phyloP scores from a whole-genome alignment of 2,113 vertebrate genomes.

The Oxygymnocypris stewartii region DNA sequence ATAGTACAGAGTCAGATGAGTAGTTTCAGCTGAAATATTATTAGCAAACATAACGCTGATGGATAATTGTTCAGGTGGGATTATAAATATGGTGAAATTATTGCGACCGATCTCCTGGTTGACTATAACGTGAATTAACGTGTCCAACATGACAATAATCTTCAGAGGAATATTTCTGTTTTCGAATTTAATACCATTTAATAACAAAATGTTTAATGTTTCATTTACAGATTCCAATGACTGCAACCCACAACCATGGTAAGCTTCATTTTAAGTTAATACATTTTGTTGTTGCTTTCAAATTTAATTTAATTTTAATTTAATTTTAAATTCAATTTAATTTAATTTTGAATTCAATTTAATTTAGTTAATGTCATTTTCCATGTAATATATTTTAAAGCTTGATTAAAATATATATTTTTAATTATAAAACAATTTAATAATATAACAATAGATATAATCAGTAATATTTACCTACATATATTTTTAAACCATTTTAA shows the following conservation, averaged over 20 bases:
- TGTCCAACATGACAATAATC: neutral
- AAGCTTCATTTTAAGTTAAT: constrained; percentile 62
- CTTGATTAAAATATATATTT: neutral
- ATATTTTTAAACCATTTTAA: neutral
- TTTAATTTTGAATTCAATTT: neutral
- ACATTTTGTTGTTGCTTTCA: neutral
- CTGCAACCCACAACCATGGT: constrained; percentile 90
- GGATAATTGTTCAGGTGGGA: neutral
- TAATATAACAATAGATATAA: neutral
- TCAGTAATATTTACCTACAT: neutral
- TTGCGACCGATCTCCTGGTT: neutral
- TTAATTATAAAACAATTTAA: neutral
- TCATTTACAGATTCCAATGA: constrained; percentile 81
- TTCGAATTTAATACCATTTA: neutral
- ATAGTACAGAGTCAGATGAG: neutral
- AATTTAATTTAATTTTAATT: neutral
- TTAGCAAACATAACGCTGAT: neutral
- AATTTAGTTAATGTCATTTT: too few species aligned
- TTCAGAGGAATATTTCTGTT: neutral
- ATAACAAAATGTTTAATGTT: constrained; percentile 15
- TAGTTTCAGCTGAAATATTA: neutral
- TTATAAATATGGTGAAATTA: neutral
- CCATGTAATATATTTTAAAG: neutral
- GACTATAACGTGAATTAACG: neutral
- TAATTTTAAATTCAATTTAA: neutral